Conservation (phyloP, 2,797 vertebrate species). For the Chelmon rostratus region DNA sequence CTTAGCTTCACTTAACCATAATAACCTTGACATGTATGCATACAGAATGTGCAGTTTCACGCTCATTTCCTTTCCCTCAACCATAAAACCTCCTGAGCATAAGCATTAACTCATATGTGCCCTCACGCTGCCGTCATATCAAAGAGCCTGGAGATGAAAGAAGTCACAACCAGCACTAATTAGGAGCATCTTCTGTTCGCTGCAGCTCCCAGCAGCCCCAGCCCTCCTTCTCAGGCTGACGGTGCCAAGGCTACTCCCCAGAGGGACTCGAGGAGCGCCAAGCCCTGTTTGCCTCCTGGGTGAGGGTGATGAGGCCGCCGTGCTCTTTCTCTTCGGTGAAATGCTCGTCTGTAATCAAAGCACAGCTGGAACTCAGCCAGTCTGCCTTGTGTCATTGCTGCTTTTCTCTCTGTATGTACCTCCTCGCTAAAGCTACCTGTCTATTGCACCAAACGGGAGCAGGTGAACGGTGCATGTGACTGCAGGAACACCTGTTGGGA, state of each 20-base stretch:
- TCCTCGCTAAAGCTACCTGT: slow-evolving; percentile 21
- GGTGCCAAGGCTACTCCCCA: slow-evolving; percentile 28
- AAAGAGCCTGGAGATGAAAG: slow-evolving; percentile 66
- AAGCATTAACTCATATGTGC: not conserved
- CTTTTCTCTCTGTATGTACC: not conserved
- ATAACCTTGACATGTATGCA: slow-evolving; percentile 8
- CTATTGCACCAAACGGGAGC: slow-evolving; percentile 4
- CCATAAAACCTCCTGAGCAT: slow-evolving; percentile 1
- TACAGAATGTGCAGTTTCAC: not conserved
- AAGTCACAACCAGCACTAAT: slow-evolving; percentile 50
- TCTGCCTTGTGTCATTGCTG: slow-evolving; percentile 23
- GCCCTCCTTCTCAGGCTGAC: slow-evolving; percentile 13
- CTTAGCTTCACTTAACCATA: not conserved
- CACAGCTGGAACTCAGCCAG: slow-evolving; percentile 18
- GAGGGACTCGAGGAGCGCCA: slow-evolving; percentile 17
- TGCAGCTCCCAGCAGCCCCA: slow-evolving; percentile 28
- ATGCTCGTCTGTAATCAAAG: slow-evolving; percentile 36
- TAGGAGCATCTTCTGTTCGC: slow-evolving; percentile 33
- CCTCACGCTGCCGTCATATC: slow-evolving; percentile 35
- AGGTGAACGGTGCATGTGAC: not conserved
- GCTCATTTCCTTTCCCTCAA: not conserved
- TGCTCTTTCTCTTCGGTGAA: not conserved
- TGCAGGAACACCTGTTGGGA: not conserved
- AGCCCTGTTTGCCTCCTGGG: slow-evolving; percentile 1
- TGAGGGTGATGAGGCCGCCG: not conserved